Base-by-base conservation (phyloP, 2,797 vertebrate genomes). In the Crocidura indochinensis region DNA sequence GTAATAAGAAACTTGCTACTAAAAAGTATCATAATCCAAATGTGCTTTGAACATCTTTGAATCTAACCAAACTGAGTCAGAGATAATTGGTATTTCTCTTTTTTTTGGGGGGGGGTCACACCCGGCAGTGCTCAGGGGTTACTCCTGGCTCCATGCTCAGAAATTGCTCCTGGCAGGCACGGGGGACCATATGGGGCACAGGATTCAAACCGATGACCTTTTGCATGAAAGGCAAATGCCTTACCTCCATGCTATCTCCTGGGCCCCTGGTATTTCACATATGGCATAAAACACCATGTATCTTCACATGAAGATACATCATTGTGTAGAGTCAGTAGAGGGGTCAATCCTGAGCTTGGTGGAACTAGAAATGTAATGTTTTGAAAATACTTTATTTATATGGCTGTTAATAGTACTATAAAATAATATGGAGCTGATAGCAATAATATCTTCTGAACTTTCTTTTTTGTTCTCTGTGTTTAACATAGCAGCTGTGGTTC, bases 1-100 rank as follows among this genome's bases (percentile, higher is more conserved):
- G 44, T 47, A 53, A 47, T 64, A 69, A 73, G 88, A 93, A 91
- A 81, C 3, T 38, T 64, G 44, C 69, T 44, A 53, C 72, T 78
- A 24, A 82, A 87, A 89, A 60, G 24, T 22, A 9, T 67, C 56
- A 27, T 7, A 76, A 76, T 27, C 71, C 74, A 56, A 56, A 73
- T 53, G 27, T 46, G 69, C n/a, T 47, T 75, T 8, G 17, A 12
- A 29, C 0, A 4, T 69, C n/a, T 1, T 1, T 1, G 14, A 20
- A 73, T 38, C 49, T 14, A 31, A n/a, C 24, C 81, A 62, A 24
- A 60, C 73, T 77, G n/a, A 10, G 26, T 0, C 0, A 47, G 71
- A 53, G 73, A 56, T 73, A 38, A 38, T 38, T 38, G 38, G 38
- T 38, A 38, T 38, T 38, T 38, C 38, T n/a, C n/a, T n/a, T n/a